Evolutionary conservation across 2,113 vertebrate genomes (phyloP), one percentile per base, ranked within the genome.

Genomic region (Anarhynchus alexandrinus): DNA sequence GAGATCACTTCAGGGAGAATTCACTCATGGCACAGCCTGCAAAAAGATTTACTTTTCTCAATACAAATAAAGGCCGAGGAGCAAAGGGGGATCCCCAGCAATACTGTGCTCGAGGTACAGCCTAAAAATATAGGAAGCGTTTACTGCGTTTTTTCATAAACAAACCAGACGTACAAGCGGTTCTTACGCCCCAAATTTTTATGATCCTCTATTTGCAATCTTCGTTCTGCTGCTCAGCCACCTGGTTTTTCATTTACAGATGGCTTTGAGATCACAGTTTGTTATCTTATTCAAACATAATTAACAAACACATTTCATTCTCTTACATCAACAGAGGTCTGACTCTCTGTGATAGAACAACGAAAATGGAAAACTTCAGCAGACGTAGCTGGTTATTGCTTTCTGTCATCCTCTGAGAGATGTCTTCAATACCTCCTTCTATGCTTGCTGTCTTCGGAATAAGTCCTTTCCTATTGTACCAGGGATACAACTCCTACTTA

Each of bases 251-350:
- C 83, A 88, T 83, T 93, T 96, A 93, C 96, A 97, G 91, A 96
- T 95, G 93, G 94, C 81, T 96, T 88, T 91, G 84, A 88, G 82
- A 96, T 95, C 91, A 95, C 87, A 94, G 89, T 96, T 97, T 95
- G 89, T 91, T 97, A 93, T 93, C 90, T 91, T 90, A 95, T n/a
- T 97, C 51, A 86, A 90, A 95, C 47, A 62, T 95, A 97, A 96
- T 94, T 96, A 96, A 95, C 92, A 95, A 94, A 97, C 84, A 95
- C 64, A 73, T 95, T 90, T 91, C 66, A 94, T 85, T 61, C 81
- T 61, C 62, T 81, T 96, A 58, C 78, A 96, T 94, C 87, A 96
- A 97, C 93, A 97, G 55, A 72, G 73, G 91, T 66, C 74, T 87
- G 70, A 94, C 58, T 89, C 72, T 91, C 45, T 7, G 4, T 40